These are phyloP conservation scores for Alitta virens DNA, from an alignment of 2,888 invertebrate species.

Conservation along the genomic window DNA sequence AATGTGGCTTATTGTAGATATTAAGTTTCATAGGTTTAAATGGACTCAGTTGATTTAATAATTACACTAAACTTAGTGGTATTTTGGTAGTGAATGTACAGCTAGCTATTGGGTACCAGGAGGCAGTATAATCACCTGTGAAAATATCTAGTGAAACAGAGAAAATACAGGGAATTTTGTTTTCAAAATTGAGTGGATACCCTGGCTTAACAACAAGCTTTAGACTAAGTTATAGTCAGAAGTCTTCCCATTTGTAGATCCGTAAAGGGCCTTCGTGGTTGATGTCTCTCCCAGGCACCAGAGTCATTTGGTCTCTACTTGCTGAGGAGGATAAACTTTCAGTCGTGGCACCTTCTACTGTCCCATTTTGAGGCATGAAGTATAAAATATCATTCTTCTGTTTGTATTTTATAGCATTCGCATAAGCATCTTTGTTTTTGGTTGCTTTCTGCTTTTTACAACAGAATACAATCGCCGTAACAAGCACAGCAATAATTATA, in stretches of 20 bases:
- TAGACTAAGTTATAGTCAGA: constrained; percentile 16
- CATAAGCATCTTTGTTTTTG: constrained; percentile 14
- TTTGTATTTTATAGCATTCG: constrained; percentile 19
- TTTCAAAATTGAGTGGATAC: no score
- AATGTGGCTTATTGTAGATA: no score
- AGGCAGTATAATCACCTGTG: no score
- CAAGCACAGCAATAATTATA: constrained; percentile 12
- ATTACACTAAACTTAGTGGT: no score
- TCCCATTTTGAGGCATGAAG: constrained; percentile 19
- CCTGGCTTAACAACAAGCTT: background rate
- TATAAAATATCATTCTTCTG: constrained; percentile 19
- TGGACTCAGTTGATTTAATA: no score
- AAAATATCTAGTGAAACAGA: no score
- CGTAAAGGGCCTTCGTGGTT: constrained; percentile 33
- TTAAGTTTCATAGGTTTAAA: no score
- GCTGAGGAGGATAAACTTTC: constrained; percentile 1
- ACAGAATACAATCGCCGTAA: constrained; percentile 6
- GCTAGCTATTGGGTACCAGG: no score
- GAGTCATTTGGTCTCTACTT: constrained; percentile 22
- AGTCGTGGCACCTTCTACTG: background rate
- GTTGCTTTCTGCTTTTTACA: background rate
- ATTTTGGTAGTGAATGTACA: no score
- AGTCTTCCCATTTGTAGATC: constrained; percentile 36
- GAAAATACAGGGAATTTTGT: no score
- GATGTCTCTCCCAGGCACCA: constrained; percentile 32